Evolutionary conservation across 2,113 vertebrate species (phyloP).

Genomic region (Lepisosteus oculatus): DNA sequence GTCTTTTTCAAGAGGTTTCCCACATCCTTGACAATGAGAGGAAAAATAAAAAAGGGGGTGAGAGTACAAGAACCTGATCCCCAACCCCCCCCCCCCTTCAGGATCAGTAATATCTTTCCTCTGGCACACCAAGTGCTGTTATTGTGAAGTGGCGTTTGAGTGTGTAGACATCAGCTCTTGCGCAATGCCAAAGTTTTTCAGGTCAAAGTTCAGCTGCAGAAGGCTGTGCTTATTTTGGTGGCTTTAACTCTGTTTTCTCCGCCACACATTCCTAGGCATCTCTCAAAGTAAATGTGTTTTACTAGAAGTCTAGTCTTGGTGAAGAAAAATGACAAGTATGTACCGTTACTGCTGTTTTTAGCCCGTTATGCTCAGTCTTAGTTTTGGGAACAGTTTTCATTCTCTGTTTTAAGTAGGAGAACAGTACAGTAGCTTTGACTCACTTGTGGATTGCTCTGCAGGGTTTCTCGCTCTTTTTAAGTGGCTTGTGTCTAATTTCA

Average conservation of each 20-base stretch:
- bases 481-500: too few species aligned
- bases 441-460: too few species aligned
- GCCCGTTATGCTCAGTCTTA: too few species aligned
- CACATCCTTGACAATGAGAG: not conserved
- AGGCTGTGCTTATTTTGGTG: conserved; percentile 32
- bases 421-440: too few species aligned
- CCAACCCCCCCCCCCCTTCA: conserved; percentile 43
- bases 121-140: conserved; percentile 43
- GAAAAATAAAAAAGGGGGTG: conserved; percentile 6
- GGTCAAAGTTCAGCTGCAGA: conserved; percentile 55
- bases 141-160: conserved; percentile 26
- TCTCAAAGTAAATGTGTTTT: too few species aligned
- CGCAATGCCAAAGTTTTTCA: conserved; percentile 50
- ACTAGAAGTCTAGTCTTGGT: too few species aligned
- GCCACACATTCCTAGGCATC: not conserved
- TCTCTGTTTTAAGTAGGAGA: too few species aligned
- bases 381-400: too few species aligned
- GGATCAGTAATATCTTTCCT: conserved; percentile 46
- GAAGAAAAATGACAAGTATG: not conserved
- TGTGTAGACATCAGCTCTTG: conserved; percentile 40
- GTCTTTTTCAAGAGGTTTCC: not conserved
- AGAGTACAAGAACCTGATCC: conserved; percentile 33
- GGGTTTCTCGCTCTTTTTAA: too few species aligned
- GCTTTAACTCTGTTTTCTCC: conserved; percentile 32
- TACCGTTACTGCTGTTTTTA: too few species aligned